A percentile compares a stretch with the other conserved stretches of the same genome.
Conservation (phyloP, 2,797 vertebrate genomes). For the Cetoscarus ocellatus region DNA sequence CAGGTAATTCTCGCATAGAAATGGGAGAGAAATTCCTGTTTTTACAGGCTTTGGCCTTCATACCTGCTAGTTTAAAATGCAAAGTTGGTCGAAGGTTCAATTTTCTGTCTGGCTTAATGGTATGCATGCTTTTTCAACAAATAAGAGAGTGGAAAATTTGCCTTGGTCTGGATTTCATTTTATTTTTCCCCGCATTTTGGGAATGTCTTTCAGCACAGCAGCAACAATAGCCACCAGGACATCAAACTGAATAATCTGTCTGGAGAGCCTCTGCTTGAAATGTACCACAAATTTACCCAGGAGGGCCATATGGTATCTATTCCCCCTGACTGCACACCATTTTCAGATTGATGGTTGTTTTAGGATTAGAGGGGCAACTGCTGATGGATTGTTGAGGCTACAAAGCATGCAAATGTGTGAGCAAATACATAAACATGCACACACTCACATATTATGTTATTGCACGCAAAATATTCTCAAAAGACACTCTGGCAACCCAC, state of each 20-base stretch:
- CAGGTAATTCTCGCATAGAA: constrained; percentile 38
- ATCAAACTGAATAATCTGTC: constrained; percentile 33
- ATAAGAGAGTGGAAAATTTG: constrained; percentile 30
- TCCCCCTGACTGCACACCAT: constrained; percentile 55
- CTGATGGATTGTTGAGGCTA: neutral
- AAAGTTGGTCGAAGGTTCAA: constrained; percentile 34
- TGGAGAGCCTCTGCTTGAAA: constrained; percentile 23
- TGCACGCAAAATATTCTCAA: constrained; percentile 7
- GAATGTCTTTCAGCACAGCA: constrained; percentile 15
- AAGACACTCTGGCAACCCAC: constrained; percentile 5
- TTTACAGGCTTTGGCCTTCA: constrained; percentile 44
- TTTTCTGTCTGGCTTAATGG: constrained; percentile 3
- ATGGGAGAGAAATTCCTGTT: constrained; percentile 26
- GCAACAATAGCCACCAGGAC: constrained; percentile 18
- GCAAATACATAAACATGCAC: constrained; percentile 3
- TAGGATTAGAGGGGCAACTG: constrained; percentile 52
- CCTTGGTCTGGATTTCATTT: constrained; percentile 8
- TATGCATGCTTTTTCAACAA: constrained; percentile 44
- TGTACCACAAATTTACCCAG: constrained; percentile 54
- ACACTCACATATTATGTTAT: constrained; percentile 1
- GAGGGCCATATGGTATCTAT: constrained; percentile 70
- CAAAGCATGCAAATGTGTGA: constrained; percentile 1
- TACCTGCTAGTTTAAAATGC: constrained; percentile 51
- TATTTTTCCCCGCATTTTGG: constrained; percentile 6
- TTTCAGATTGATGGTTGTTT: constrained; percentile 54